Evolutionary conservation across 92 coral and sea anemone species (phyloP).

Genomic region (Zoanthus gigantus): DNA sequence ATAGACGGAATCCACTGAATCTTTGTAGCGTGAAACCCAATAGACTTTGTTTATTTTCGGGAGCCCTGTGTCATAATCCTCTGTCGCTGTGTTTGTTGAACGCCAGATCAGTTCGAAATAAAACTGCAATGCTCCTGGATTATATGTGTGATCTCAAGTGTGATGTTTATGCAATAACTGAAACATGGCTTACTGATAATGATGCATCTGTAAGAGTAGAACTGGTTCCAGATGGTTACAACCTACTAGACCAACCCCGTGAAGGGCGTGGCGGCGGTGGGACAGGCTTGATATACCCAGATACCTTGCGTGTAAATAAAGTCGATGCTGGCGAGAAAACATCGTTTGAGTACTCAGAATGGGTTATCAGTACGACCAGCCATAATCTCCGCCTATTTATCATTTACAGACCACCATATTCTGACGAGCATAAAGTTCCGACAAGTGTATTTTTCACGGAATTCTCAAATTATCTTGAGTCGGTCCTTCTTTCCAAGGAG

Average conservation of each 20-base stretch:
- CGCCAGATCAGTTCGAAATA: slow-evolving; percentile 31
- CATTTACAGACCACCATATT: slow-evolving; percentile 65
- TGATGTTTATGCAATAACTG: slow-evolving; percentile 46
- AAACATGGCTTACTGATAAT: slow-evolving; percentile 44
- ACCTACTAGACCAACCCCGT: neutral
- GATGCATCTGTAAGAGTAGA: slow-evolving; percentile 18
- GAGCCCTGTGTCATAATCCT: neutral
- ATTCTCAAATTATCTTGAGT: slow-evolving; percentile 62
- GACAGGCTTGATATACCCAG: neutral
- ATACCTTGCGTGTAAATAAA: neutral
- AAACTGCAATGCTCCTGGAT: slow-evolving; percentile 36
- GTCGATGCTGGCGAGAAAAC: neutral
- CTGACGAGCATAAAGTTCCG: slow-evolving; percentile 49
- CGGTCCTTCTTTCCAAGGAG: slow-evolving; percentile 59
- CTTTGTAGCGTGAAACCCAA: no score
- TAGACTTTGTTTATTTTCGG: neutral
- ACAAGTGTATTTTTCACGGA: slow-evolving; percentile 57
- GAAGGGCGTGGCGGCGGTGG: slow-evolving; percentile 29
- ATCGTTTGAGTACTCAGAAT: slow-evolving; percentile 30
- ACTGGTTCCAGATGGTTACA: slow-evolving; percentile 20
- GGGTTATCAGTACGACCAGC: slow-evolving; percentile 15
- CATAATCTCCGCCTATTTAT: slow-evolving; percentile 48
- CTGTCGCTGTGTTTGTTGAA: neutral
- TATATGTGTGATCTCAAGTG: neutral
- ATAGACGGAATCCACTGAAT: no score